These are phyloP conservation scores for Enteromius unitaeniatus DNA, from an alignment of 2,797 vertebrate species.

Conservation along the genomic window DNA sequence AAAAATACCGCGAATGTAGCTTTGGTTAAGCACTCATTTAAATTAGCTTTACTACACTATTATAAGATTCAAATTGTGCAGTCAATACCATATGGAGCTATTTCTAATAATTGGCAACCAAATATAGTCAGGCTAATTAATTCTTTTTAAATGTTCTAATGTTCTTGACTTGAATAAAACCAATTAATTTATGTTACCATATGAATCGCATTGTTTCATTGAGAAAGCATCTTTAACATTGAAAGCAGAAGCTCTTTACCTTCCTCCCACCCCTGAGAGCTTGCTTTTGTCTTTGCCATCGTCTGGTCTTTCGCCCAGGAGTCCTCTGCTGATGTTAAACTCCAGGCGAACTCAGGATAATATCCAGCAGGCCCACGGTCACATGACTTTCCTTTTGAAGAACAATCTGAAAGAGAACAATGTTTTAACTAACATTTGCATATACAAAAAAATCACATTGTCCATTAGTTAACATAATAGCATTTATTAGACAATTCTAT, in stretches of 20 bases:
- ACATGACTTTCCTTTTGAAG: constrained; percentile 68
- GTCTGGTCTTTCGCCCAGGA: constrained; percentile 65
- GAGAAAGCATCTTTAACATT: background rate
- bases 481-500: background rate
- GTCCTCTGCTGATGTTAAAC: constrained; percentile 74
- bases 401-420: constrained; percentile 69
- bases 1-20: background rate
- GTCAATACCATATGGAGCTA: background rate
- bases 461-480: constrained; percentile 7
- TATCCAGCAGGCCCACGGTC: constrained; percentile 56
- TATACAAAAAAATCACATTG: background rate
- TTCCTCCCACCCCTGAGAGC: constrained; percentile 81
- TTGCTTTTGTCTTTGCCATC: constrained; percentile 68
- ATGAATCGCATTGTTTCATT: background rate
- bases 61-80: background rate
- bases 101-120: background rate
- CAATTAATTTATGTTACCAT: background rate
- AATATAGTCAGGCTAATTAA: background rate
- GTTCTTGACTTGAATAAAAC: background rate
- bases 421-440: background rate
- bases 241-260: constrained; percentile 71
- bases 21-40: background rate
- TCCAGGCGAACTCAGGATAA: constrained; percentile 78
- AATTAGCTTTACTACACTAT: background rate
- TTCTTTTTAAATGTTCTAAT: background rate